phyloP scores from a whole-genome alignment of 2,113 vertebrate species.

The Gymnorhina tibicen region DNA sequence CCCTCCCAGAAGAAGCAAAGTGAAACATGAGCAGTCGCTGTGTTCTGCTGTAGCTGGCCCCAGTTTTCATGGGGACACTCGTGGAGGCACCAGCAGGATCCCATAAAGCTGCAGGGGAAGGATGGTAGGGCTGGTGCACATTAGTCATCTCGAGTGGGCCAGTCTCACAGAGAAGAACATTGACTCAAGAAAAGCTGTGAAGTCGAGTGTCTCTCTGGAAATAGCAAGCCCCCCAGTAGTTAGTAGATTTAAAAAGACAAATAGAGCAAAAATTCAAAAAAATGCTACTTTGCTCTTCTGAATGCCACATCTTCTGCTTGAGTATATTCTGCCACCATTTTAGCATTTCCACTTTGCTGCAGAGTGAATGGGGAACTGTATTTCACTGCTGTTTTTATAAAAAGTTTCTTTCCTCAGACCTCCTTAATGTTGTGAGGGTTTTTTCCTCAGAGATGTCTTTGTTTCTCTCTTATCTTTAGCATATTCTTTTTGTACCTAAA shows the following conservation, averaged over 20 bases:
- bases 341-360: neutral
- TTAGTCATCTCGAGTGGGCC: neutral
- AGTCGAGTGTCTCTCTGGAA: neutral
- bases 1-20: neutral
- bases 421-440: neutral
- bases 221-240: neutral
- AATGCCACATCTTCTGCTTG: neutral
- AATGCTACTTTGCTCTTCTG: neutral
- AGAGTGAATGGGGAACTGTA: neutral
- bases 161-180: neutral
- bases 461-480: neutral
- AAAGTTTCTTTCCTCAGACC: neutral
- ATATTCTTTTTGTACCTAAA: neutral
- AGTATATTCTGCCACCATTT: neutral
- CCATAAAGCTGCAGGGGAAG: neutral
- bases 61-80: neutral
- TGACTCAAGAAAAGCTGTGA: neutral
- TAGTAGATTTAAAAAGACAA: neutral
- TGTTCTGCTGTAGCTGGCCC: neutral
- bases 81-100: neutral
- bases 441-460: neutral
- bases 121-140: neutral
- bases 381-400: neutral
- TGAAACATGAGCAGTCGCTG: neutral
- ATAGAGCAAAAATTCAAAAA: neutral